These are phyloP conservation scores for Stichopus horrens DNA, from an alignment of 53 echinoderm and acorn worm species.

Conservation along the genomic window DNA sequence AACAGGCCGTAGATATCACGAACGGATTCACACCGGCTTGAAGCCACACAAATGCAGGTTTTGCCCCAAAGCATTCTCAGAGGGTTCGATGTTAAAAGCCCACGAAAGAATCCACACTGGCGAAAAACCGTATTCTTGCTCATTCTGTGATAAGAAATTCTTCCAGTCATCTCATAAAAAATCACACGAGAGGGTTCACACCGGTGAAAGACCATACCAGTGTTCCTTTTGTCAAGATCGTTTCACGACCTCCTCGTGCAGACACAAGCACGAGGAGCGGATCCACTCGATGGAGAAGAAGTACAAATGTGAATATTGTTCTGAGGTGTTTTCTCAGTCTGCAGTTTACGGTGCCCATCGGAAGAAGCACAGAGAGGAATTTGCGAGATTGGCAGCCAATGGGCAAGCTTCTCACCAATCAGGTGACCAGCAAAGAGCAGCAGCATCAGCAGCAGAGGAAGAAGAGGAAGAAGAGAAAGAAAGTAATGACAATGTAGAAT, in stretches of 20 bases:
- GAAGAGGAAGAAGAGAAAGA: background rate
- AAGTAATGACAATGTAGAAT: background rate
- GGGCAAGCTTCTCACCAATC: background rate
- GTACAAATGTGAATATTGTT: background rate
- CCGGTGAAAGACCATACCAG: slow-evolving; percentile 19
- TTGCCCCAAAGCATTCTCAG: slow-evolving; percentile 18
- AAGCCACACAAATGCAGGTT: slow-evolving; percentile 23
- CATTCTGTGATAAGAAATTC: slow-evolving; percentile 16
- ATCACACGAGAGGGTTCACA: slow-evolving; percentile 22
- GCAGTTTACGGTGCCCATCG: background rate
- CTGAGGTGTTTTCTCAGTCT: background rate
- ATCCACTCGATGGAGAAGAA: background rate
- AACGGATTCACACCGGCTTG: slow-evolving; percentile 23
- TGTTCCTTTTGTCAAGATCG: slow-evolving; percentile 2
- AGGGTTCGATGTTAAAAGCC: background rate
- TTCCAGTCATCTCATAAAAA: slow-evolving; percentile 27
- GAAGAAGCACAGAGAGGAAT: background rate
- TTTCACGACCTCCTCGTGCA: background rate
- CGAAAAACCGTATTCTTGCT: slow-evolving; percentile 10
- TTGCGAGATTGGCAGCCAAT: background rate
- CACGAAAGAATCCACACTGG: slow-evolving; percentile 30
- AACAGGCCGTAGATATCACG: slow-evolving; percentile 4
- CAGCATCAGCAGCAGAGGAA: background rate
- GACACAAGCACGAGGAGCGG: background rate
- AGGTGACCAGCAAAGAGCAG: background rate